These are phyloP conservation scores for Aphidius colemani DNA, from an alignment of 2,888 invertebrate genomes.

Conservation along the genomic window DNA sequence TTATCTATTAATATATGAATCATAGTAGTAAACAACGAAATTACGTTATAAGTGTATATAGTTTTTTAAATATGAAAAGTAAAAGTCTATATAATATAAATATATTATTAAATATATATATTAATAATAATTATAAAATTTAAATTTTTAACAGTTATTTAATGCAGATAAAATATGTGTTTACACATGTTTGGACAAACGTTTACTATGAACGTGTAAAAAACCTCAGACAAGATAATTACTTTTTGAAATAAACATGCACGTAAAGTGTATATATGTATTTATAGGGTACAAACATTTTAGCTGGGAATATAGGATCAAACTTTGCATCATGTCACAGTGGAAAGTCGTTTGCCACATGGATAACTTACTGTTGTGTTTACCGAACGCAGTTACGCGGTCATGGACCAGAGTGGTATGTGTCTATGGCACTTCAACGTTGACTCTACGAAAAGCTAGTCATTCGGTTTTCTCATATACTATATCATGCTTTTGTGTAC, in stretches of 20 bases:
- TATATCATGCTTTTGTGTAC: background rate
- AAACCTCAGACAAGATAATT: conserved; percentile 44
- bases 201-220: conserved; percentile 7
- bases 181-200: background rate
- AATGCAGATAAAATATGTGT: no score
- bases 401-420: conserved; percentile 17
- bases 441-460: conserved; percentile 27
- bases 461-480: conserved; percentile 18
- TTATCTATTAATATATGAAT: background rate
- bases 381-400: conserved; percentile 53
- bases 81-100: no score
- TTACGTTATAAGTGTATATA: no score
- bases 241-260: conserved; percentile 52
- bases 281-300: conserved; percentile 22
- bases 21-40: no score
- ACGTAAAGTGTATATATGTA: background rate
- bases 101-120: no score
- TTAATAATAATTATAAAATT: no score
- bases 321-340: conserved; percentile 50
- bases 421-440: conserved; percentile 17
- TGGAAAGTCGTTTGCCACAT: conserved; percentile 46
- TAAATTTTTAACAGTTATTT: no score
- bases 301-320: conserved; percentile 40
- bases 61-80: no score
- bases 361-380: conserved; percentile 57